phyloP scores from a whole-genome alignment of 1,140 invertebrate species.

The Phthorimaea operculella region DNA sequence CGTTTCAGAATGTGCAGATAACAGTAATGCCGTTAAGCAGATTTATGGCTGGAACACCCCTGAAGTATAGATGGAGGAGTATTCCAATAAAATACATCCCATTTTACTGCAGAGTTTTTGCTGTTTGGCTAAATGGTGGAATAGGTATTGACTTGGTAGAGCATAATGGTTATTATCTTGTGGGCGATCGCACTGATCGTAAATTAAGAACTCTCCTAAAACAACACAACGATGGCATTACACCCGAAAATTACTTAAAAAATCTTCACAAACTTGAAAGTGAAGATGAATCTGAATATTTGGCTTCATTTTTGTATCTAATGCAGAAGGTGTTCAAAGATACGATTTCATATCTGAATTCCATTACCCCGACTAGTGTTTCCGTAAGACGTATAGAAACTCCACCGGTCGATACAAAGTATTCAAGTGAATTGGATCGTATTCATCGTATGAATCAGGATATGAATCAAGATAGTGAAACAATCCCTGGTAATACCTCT shows the following conservation, averaged over 20 bases:
- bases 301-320: not conserved
- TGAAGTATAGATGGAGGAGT: conserved; percentile 41
- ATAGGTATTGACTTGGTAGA: conserved; percentile 41
- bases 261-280: conserved; percentile 31
- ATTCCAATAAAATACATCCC: conserved; percentile 35
- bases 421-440: conserved; percentile 15
- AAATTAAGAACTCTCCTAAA: conserved; percentile 38
- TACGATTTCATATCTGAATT: not conserved
- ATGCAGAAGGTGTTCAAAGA: not conserved
- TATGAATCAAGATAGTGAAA: not conserved
- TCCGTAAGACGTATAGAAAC: conserved; percentile 21
- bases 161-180: conserved; percentile 33
- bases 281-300: conserved; percentile 10
- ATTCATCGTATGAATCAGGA: conserved; percentile 33
- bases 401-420: conserved; percentile 7
- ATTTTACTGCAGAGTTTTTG: conserved; percentile 47
- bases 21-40: conserved; percentile 38
- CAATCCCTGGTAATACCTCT: not conserved
- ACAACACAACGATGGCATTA: conserved; percentile 48
- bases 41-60: conserved; percentile 47
- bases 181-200: conserved; percentile 23
- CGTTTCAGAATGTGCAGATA: conserved; percentile 43
- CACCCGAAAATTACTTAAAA: conserved; percentile 32
- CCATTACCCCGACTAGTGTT: not conserved
- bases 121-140: conserved; percentile 51